These are phyloP conservation scores for Eupeodes latifasciatus DNA, from an alignment of 2,888 invertebrate species.

Conservation along the genomic window DNA sequence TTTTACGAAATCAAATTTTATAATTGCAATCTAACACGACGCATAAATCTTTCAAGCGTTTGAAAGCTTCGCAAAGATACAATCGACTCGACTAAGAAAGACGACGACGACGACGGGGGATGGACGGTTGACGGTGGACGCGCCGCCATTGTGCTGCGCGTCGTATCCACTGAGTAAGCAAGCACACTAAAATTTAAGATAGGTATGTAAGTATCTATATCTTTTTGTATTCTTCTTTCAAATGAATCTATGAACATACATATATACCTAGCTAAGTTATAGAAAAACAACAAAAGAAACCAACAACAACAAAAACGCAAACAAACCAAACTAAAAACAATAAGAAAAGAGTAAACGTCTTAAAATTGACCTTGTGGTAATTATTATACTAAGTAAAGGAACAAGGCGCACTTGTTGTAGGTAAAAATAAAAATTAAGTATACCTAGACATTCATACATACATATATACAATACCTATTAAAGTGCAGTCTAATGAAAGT, in stretches of 20 bases:
- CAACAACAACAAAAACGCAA: background rate
- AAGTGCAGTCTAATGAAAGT: constrained; percentile 72
- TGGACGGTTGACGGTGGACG: too few relatives aligned
- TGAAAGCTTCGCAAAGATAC: constrained; percentile 52
- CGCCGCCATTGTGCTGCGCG: background rate
- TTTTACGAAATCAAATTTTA: constrained; percentile 71
- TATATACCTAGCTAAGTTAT: background rate
- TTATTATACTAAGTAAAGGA: constrained; percentile 69
- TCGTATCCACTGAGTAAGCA: constrained; percentile 52
- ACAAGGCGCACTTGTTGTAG: constrained; percentile 46
- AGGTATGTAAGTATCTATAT: background rate
- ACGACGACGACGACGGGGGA: too few relatives aligned
- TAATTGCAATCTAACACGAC: constrained; percentile 74
- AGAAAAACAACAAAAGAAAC: constrained; percentile 14
- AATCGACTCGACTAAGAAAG: constrained; percentile 19
- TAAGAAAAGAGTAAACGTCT: constrained; percentile 68
- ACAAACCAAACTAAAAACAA: constrained; percentile 30
- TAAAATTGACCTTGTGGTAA: constrained; percentile 75
- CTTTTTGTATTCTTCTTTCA: background rate
- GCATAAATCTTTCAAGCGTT: constrained; percentile 76
- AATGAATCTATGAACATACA: background rate
- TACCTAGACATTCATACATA: background rate
- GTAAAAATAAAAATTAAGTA: background rate
- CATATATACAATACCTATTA: background rate
- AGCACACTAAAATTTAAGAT: constrained; percentile 44